phyloP scores from a whole-genome alignment of 2,888 invertebrate species.

The Pinctada fucata region DNA sequence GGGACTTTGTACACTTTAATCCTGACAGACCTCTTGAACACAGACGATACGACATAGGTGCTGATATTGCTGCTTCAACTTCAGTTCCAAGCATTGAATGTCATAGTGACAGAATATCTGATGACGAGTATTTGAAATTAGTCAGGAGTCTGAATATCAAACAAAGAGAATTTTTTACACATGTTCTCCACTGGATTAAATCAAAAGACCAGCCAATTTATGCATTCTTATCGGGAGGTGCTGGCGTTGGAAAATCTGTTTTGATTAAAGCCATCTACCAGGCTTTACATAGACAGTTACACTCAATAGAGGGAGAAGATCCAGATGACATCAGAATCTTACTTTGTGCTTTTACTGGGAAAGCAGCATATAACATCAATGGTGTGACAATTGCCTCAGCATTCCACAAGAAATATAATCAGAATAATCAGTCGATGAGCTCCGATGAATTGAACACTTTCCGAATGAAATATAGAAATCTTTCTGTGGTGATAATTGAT shows the following conservation, averaged over 20 bases:
- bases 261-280: constrained; percentile 22
- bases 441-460: constrained; percentile 42
- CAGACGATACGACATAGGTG: constrained; percentile 45
- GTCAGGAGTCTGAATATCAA: too few relatives aligned
- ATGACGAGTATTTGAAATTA: too few relatives aligned
- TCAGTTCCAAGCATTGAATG: constrained; percentile 4
- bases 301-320: too few relatives aligned
- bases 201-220: constrained; percentile 40
- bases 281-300: too few relatives aligned
- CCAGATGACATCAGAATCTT: too few relatives aligned
- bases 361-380: constrained; percentile 42
- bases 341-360: too few relatives aligned
- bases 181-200: constrained; percentile 29
- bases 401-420: constrained; percentile 25
- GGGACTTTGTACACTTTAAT: constrained; percentile 44
- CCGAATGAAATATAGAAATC: constrained; percentile 44
- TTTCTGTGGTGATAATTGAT: constrained; percentile 31
- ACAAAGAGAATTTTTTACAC: too few relatives aligned
- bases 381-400: constrained; percentile 42
- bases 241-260: constrained; percentile 49
- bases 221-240: constrained; percentile 21
- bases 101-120: too few relatives aligned
- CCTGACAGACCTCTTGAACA: constrained; percentile 21
- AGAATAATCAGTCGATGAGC: too few relatives aligned
- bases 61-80: constrained; percentile 31